Evolutionary conservation across 1,140 invertebrate species (phyloP).

Genomic region (Nephotettix cincticeps): DNA sequence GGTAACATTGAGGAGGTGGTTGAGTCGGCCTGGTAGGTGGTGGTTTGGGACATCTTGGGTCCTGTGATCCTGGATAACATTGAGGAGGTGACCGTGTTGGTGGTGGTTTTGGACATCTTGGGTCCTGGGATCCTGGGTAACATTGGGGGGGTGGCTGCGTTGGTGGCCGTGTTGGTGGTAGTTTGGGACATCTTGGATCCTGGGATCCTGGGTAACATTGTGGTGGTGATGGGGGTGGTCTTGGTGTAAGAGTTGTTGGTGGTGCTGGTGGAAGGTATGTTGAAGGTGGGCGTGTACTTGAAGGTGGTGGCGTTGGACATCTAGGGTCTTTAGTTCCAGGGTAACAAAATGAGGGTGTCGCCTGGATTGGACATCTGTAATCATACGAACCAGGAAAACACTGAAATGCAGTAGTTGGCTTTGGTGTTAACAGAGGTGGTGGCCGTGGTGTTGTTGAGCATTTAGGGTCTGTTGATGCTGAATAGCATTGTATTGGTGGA

Average conservation of each 20-base stretch:
- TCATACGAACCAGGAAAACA: slow-evolving; percentile 46
- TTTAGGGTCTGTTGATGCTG: slow-evolving; percentile 42
- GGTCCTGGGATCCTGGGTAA: slow-evolving; percentile 44
- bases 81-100: slow-evolving; percentile 32
- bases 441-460: slow-evolving; percentile 38
- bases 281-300: slow-evolving; percentile 25
- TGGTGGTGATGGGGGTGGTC: slow-evolving; percentile 23
- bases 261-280: slow-evolving; percentile 33
- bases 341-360: slow-evolving; percentile 32
- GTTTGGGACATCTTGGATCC: slow-evolving; percentile 44
- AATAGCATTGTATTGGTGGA: slow-evolving; percentile 39
- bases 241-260: slow-evolving; percentile 30
- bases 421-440: slow-evolving; percentile 41
- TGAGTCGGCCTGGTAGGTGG: slow-evolving; percentile 43
- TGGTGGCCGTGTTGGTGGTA: slow-evolving; percentile 18
- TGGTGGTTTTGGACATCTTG: slow-evolving; percentile 42
- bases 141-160: slow-evolving; percentile 38
- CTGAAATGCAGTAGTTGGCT: slow-evolving; percentile 40
- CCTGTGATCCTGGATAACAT: slow-evolving; percentile 45
- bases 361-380: slow-evolving; percentile 43
- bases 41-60: slow-evolving; percentile 41
- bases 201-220: slow-evolving; percentile 44
- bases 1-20: slow-evolving; percentile 38
- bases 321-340: slow-evolving; percentile 43
- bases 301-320: slow-evolving; percentile 38